Evolutionary conservation across 2,113 vertebrate species (phyloP).

Genomic region (Anthoscopus minutus): DNA sequence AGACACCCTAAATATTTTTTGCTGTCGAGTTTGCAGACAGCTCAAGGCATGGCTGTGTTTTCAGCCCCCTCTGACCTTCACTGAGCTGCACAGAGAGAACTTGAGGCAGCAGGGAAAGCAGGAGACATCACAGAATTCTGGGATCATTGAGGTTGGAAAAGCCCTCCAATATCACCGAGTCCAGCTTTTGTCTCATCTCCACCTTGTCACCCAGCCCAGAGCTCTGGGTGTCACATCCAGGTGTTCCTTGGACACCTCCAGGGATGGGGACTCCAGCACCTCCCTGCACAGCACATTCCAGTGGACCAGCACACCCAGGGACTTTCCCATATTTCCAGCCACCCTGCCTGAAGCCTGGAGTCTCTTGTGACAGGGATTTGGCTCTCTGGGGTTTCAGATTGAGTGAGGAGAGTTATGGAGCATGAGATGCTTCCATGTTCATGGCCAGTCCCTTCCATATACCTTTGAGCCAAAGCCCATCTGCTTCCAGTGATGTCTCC

Average conservation of each 20-base stretch:
- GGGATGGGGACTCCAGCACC: not conserved
- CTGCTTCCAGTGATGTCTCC: not conserved
- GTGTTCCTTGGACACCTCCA: not conserved
- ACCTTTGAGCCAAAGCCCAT: not conserved
- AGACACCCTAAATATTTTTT: not conserved
- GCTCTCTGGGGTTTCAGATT: not conserved
- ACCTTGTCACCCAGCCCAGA: not conserved
- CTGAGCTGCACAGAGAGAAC: no score
- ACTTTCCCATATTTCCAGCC: not conserved
- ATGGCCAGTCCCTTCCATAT: not conserved
- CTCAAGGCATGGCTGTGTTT: not conserved
- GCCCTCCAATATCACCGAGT: no score
- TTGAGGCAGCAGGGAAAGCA: not conserved
- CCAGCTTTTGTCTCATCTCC: not conserved
- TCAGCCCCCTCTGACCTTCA: no score
- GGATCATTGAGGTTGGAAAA: not conserved
- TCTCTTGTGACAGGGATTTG: not conserved
- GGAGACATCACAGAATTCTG: not conserved
- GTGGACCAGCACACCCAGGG: not conserved
- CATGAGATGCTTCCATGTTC: not conserved
- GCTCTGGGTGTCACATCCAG: not conserved
- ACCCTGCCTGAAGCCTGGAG: not conserved
- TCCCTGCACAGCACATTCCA: not conserved
- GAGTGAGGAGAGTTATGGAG: accelerated
- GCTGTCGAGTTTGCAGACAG: not conserved